Evolutionary conservation across 92 coral and sea anemone species (phyloP).

Genomic region (Phymanthus crucifer): DNA sequence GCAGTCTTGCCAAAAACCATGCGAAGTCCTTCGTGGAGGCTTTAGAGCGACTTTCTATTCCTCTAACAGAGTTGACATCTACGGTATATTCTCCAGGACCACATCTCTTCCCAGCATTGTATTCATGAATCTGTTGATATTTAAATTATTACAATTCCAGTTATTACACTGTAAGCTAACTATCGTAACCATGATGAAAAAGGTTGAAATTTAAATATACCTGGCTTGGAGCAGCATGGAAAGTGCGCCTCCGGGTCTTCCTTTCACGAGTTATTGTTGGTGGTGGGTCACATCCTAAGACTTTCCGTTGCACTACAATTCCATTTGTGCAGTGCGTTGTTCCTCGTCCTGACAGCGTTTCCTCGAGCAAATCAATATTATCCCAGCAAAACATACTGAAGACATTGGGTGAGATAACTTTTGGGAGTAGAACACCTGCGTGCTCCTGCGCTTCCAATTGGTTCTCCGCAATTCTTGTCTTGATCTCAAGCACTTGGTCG

Average conservation of each 20-base stretch:
- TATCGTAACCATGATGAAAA: neutral
- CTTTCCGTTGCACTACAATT: too few relatives aligned
- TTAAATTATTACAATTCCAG: too few relatives aligned
- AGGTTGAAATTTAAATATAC: neutral
- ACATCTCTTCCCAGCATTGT: conserved; percentile 53
- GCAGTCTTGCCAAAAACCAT: conserved; percentile 56
- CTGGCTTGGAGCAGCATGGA: conserved; percentile 50
- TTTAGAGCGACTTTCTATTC: conserved; percentile 23
- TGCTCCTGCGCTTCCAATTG: too few relatives aligned
- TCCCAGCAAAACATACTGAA: too few relatives aligned
- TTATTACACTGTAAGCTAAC: too few relatives aligned
- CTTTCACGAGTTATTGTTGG: conserved; percentile 12
- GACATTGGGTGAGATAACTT: too few relatives aligned
- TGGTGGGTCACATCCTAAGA: conserved; percentile 34
- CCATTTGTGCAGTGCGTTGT: too few relatives aligned
- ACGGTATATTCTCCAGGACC: conserved; percentile 42
- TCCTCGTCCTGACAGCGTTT: too few relatives aligned
- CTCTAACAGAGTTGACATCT: conserved; percentile 9
- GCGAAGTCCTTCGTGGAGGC: conserved; percentile 47
- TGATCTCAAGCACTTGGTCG: too few relatives aligned
- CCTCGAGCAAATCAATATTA: too few relatives aligned
- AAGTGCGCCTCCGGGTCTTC: conserved; percentile 34
- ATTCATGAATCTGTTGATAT: conserved; percentile 32
- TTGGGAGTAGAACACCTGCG: too few relatives aligned
- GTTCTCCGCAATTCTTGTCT: too few relatives aligned